These are phyloP conservation scores for Romanogobio albipinnatus DNA, from an alignment of 2,113 vertebrate genomes.

Conservation along the genomic window DNA sequence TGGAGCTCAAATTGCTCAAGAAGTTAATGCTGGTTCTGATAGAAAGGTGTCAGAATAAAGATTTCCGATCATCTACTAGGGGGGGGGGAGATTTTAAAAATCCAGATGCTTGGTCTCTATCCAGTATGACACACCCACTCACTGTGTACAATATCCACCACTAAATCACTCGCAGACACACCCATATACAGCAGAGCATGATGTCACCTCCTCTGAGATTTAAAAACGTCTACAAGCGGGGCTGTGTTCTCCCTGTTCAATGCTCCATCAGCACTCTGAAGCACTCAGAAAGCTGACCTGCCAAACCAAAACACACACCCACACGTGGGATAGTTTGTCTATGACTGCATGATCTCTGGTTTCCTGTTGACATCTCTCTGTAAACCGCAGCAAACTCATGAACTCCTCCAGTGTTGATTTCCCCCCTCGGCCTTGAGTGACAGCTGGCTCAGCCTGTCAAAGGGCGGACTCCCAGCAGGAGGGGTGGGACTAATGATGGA, in stretches of 20 bases:
- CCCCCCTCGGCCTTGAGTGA: slow-evolving; percentile 8
- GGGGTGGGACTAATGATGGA: slow-evolving; percentile 47
- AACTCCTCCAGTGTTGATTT: neutral
- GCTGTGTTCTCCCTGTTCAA: neutral
- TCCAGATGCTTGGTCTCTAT: slow-evolving; percentile 7
- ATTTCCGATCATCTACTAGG: neutral
- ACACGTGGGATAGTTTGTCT: neutral
- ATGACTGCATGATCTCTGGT: neutral
- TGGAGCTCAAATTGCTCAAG: too few relatives aligned
- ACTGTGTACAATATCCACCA: neutral
- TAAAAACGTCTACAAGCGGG: neutral
- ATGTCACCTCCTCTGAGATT: slow-evolving; percentile 11
- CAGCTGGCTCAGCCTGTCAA: slow-evolving; percentile 31
- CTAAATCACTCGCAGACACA: neutral
- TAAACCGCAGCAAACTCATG: neutral
- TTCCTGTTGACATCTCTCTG: neutral
- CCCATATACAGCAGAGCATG: neutral
- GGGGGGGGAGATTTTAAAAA: too few relatives aligned
- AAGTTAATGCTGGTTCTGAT: too few relatives aligned
- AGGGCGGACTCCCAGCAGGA: neutral
- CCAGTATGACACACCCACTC: neutral
- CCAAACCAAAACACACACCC: neutral
- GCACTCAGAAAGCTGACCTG: slow-evolving; percentile 7
- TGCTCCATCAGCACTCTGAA: slow-evolving; percentile 2
- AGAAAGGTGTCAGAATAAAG: neutral